Evolutionary conservation across 2,113 vertebrate species (phyloP).

Genomic region (Carassius carassius): DNA sequence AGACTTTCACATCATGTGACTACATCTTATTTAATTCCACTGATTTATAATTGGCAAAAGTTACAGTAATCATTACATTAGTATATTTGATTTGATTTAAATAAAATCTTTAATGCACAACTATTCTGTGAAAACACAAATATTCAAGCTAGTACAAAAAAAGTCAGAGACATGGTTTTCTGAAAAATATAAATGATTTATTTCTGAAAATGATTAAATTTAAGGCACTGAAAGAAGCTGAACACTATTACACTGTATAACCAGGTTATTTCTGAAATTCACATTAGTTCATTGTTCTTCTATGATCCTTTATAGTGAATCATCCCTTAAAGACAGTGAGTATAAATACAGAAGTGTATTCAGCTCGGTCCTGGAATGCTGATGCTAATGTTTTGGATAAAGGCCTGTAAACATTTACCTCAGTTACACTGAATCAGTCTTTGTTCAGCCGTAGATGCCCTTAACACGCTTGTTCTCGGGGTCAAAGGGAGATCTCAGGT

Average conservation of each 20-base stretch:
- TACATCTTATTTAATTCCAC: neutral
- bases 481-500: slow-evolving; percentile 91
- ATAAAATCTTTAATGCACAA: neutral
- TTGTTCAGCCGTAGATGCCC: slow-evolving; percentile 80
- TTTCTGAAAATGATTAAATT: neutral
- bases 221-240: neutral
- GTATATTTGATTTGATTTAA: neutral
- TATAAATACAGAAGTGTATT: neutral
- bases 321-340: neutral
- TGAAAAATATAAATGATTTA: neutral
- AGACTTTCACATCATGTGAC: neutral
- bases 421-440: neutral
- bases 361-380: neutral
- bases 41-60: neutral
- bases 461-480: slow-evolving; percentile 89
- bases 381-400: slow-evolving; percentile 3
- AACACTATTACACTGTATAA: neutral
- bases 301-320: neutral
- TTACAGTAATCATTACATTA: neutral
- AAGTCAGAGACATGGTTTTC: too few species aligned
- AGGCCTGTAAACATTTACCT: slow-evolving; percentile 26
- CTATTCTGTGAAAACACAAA: neutral
- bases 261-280: neutral
- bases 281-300: slow-evolving; percentile 7
- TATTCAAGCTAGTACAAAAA: neutral